Evolutionary conservation across 2,113 vertebrate genomes (phyloP), one percentile per base, ranked within the genome.

Genomic region (Megaceryle maxima): DNA sequence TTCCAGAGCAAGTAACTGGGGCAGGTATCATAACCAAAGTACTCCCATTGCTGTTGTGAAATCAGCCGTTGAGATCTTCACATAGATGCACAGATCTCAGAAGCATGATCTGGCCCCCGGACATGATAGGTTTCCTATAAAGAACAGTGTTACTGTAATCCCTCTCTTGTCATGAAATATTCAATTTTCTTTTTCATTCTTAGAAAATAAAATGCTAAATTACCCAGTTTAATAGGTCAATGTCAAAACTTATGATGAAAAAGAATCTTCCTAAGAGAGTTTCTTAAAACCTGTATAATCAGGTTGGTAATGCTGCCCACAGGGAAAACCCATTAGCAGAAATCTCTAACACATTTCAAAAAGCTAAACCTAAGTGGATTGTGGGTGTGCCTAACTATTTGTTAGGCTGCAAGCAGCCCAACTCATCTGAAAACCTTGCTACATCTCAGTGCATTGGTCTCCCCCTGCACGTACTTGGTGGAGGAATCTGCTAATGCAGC

Each of bases 291-390:
- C 95, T 92, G 76, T 93, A 86, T 97, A 97, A 97, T 97, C 93
- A 94, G 91, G 90, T 95, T 94, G 93, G 96, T 97, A 97, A 97
- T 97, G 91, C 94, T 94, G 93, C 92, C 97, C 96, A 94, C 59
- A 80, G 96, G 96, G 97, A 97, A 96, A 95, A 96, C 83, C 96
- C 92, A 96, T 97, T 97, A 94, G 94, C 93, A 96, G 92, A 96
- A 96, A 94, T 96, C 97, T 97, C 96, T 87, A 88, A 59, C 86
- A 59, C 86, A 24, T 97, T 97, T 96, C 87, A 91, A 77, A 96
- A 94, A 95, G 95, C 88, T 75, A 79, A 96, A 94, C 59, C 73
- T 95, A 85, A 86, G 76, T 95, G 92, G 91, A 92, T 90, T 96
- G 92, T 48, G 87, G 93, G 87, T 62, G 83, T 94, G 79, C 78